These are phyloP conservation scores for Sitta carolinensis DNA, from an alignment of 2,797 vertebrate species.

Conservation along the genomic window DNA sequence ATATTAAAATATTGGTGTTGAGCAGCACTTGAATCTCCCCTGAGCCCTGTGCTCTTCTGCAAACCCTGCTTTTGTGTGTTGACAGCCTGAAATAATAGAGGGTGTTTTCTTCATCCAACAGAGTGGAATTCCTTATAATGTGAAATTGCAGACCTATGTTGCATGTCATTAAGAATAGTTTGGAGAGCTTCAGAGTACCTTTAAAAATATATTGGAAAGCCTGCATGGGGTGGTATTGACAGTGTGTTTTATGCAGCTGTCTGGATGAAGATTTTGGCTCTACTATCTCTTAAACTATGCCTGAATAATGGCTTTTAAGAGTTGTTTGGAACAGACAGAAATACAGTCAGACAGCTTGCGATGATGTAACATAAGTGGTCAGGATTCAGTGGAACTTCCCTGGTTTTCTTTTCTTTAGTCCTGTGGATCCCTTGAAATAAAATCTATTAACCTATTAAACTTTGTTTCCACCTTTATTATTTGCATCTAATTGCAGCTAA, in stretches of 20 bases:
- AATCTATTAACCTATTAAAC: neutral
- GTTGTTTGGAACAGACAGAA: neutral
- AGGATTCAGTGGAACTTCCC: neutral
- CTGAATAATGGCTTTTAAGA: neutral
- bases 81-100: neutral
- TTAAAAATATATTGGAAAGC: neutral
- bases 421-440: neutral
- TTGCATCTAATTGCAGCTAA: neutral
- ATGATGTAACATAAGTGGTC: fast-evolving
- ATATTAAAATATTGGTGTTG: neutral
- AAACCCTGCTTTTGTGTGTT: neutral
- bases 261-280: neutral
- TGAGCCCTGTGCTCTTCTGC: neutral
- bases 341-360: neutral
- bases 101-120: neutral
- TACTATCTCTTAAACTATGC: neutral
- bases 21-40: neutral
- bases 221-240: fast-evolving
- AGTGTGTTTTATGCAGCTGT: neutral
- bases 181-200: neutral
- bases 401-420: neutral
- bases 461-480: neutral
- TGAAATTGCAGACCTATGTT: neutral
- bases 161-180: neutral
- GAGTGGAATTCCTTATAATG: neutral